Conservation (phyloP, 2,113 vertebrate species). For the Pedionomus torquatus region DNA sequence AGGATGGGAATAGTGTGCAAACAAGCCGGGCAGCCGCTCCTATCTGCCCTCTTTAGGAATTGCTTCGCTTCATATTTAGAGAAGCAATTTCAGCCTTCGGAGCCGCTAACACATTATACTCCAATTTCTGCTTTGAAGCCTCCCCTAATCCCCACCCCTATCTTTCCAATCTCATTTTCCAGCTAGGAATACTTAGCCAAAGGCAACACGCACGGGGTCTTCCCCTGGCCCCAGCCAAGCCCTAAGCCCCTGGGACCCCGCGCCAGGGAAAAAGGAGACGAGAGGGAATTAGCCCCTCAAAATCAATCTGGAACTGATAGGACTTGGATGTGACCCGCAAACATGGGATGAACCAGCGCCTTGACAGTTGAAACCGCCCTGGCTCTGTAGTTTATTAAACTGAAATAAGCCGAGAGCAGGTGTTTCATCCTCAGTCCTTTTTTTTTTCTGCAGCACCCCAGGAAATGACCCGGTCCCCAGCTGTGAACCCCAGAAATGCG, state of each 20-base stretch:
- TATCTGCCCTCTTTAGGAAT: neutral
- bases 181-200: neutral
- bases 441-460: neutral
- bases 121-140: constrained; percentile 19
- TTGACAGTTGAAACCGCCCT: neutral
- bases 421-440: neutral
- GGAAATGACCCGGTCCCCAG: neutral
- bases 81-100: neutral
- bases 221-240: neutral
- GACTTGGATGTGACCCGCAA: neutral
- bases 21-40: rapidly evolving
- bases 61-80: neutral
- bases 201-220: rapidly evolving
- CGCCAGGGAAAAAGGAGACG: constrained; percentile 11
- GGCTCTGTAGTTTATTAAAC: neutral
- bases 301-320: neutral
- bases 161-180: constrained; percentile 53
- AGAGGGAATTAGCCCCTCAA: constrained; percentile 34
- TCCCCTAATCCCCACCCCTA: constrained; percentile 13
- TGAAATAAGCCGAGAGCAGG: neutral
- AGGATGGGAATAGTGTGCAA: neutral
- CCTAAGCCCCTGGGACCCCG: neutral
- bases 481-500: neutral
- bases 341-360: neutral
- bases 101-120: constrained; percentile 7